Percentiles rank a stretch among this genome's conserved stretches.
Conservation (phyloP, 2,113 vertebrate genomes). For the Vimba vimba region DNA sequence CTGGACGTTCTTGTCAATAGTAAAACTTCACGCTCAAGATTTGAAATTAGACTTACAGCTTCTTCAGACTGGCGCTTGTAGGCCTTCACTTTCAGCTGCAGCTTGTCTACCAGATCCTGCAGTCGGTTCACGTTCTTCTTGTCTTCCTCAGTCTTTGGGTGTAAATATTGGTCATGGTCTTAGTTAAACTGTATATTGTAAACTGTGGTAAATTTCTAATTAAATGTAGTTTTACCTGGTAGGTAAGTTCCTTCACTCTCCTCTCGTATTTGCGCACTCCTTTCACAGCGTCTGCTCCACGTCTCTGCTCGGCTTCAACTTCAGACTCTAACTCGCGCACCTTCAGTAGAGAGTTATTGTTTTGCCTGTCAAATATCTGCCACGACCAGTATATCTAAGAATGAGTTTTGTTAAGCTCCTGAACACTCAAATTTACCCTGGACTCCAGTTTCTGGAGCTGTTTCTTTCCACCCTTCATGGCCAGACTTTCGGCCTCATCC, state of each 20-base stretch:
- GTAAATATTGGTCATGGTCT: background rate
- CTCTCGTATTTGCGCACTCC: constrained; percentile 55
- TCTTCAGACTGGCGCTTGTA: constrained; percentile 80
- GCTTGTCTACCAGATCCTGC: constrained; percentile 81
- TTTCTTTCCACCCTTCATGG: constrained; percentile 51
- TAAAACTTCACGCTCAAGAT: background rate
- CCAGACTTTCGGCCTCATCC: constrained; percentile 60
- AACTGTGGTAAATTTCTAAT: background rate
- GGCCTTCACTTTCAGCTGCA: constrained; percentile 79
- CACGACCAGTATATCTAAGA: background rate
- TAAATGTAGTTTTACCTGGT: constrained; percentile 37
- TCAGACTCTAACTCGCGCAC: constrained; percentile 51
- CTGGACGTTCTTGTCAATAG: too few species aligned
- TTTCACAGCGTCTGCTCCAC: constrained; percentile 42
- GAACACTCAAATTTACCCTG: constrained; percentile 12
- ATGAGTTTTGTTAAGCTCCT: background rate
- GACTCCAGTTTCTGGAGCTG: constrained; percentile 51
- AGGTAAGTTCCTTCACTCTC: constrained; percentile 50
- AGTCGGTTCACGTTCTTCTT: constrained; percentile 77
- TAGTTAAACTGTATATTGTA: background rate
- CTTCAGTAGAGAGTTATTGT: constrained; percentile 3
- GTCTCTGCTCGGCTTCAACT: constrained; percentile 52
- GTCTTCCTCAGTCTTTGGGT: constrained; percentile 77
- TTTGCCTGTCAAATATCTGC: background rate
- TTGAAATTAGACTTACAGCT: constrained; percentile 65